Evolutionary conservation across 2,113 vertebrate species (phyloP), one percentile per base, ranked within the genome.

Genomic region (Macquaria australasica): DNA sequence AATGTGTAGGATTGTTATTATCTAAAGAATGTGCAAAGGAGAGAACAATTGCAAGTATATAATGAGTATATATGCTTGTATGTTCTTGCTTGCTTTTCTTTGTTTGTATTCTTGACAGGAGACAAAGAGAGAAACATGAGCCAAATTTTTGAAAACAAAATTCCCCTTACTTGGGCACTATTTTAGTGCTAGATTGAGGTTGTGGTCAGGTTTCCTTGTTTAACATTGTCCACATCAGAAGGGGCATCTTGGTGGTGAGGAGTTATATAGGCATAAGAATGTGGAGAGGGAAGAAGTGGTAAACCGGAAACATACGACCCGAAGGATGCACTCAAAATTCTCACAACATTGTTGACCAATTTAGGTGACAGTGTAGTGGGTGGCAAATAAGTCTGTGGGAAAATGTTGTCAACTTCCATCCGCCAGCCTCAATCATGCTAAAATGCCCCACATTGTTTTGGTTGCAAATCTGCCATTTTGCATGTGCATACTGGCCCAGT

Each of bases 151-250:
- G 2, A 76, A 81, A 67, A 73, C 67, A 62, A 67, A 82, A 72
- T 67, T 75, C 25, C 66, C 64, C 41, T 62, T 6, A 58, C 43
- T 79, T 45, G 10, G 66, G 45, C 34, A 66, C 45, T 72, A 72
- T 85, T 88, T 85, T 48, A 20, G 53, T 56, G 2, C 18, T 31
- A 64, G 34, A n/a, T 70, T 56, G 28, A 48, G 82, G 63, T 69
- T 79, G 51, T 11, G 81, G 80, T 81, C 56, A 2, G 8, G 12
- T 58, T 59, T 72, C 34, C 31, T 9, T 58, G 41, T 73, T 81
- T 70, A 75, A 78, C 64, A 70, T 5, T 51, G 66, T 82, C 79
- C 82, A 89, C 84, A 81, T 85, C 77, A 87, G 53, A 86, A 1
- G 55, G 58, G 73, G 8, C 63, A 77, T 73, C 45, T 18, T 45